Evolutionary conservation across 2,888 invertebrate species (phyloP).

Genomic region (Catocala fraxini): DNA sequence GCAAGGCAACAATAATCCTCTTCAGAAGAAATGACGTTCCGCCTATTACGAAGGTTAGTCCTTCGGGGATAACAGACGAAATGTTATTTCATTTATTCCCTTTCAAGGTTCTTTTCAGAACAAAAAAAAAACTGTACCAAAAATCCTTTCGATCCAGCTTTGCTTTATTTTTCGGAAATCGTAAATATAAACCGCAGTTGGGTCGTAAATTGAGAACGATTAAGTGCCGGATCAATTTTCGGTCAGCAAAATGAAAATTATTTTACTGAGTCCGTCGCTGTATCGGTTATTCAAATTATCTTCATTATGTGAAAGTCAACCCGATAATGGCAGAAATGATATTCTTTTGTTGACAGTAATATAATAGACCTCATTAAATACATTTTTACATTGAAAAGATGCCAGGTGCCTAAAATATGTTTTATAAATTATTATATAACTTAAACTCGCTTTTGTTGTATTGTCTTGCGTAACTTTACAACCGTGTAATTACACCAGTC

Average conservation of each 20-base stretch:
- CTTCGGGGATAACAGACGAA: background rate
- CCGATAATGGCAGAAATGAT: conserved; percentile 33
- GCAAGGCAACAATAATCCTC: too few species aligned
- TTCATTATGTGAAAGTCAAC: conserved; percentile 35
- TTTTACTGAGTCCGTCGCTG: conserved; percentile 32
- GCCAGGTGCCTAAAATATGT: background rate
- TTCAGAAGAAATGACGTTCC: too few species aligned
- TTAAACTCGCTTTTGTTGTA: too few species aligned
- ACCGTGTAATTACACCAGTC: too few species aligned
- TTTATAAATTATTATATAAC: too few species aligned
- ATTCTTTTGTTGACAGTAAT: conserved; percentile 23
- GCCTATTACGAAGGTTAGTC: background rate
- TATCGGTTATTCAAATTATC: conserved; percentile 51
- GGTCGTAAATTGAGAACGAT: conserved; percentile 48
- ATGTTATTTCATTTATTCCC: background rate
- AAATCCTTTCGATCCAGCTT: conserved; percentile 25
- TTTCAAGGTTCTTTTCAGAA: background rate
- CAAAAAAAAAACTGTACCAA: conserved; percentile 28
- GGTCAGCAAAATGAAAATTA: conserved; percentile 48
- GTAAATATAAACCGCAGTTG: conserved; percentile 50
- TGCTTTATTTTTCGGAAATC: conserved; percentile 46
- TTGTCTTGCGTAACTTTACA: too few species aligned
- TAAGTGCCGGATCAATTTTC: conserved; percentile 52
- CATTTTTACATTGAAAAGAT: background rate
- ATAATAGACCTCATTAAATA: background rate